Percentiles rank a stretch among this genome's conserved stretches.
Conservation (phyloP, 2,888 invertebrate species). For the Caradrina clavipalpis region DNA sequence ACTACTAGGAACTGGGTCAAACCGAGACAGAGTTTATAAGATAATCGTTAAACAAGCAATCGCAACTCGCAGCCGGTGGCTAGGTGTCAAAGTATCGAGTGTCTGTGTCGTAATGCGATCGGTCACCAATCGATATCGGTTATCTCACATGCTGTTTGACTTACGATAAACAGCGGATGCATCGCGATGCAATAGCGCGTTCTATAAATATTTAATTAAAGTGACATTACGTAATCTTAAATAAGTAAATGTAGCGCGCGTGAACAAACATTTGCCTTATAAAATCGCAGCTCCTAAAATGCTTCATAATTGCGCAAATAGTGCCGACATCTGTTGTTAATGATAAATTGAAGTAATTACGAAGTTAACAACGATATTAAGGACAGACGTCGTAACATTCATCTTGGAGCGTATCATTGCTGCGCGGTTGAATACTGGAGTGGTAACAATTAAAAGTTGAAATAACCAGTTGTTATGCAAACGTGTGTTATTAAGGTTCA, state of each 20-base stretch:
- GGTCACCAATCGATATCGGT: slow-evolving; percentile 85
- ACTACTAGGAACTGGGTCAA: slow-evolving; percentile 76
- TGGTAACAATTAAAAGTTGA: slow-evolving; percentile 44
- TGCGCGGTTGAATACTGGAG: slow-evolving; percentile 6
- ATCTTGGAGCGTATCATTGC: slow-evolving; percentile 36
- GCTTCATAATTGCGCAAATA: slow-evolving; percentile 50
- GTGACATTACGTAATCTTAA: slow-evolving; percentile 64
- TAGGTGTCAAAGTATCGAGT: slow-evolving; percentile 83
- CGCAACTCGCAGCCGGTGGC: slow-evolving; percentile 77
- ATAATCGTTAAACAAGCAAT: slow-evolving; percentile 76
- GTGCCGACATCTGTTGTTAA: slow-evolving; percentile 49
- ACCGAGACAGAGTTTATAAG: slow-evolving; percentile 72
- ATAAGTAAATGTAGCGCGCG: slow-evolving; percentile 30
- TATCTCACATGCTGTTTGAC: slow-evolving; percentile 81
- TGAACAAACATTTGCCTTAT: slow-evolving; percentile 47
- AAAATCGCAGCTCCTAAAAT: slow-evolving; percentile 44
- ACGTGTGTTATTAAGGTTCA: slow-evolving; percentile 70
- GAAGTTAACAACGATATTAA: slow-evolving; percentile 54
- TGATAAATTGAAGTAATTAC: slow-evolving; percentile 52
- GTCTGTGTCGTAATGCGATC: slow-evolving; percentile 84
- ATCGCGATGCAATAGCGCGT: slow-evolving; percentile 81
- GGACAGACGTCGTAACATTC: slow-evolving; percentile 49
- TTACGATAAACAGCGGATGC: slow-evolving; percentile 82
- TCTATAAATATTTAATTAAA: slow-evolving; percentile 82
- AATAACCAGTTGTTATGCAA: slow-evolving; percentile 66